Conservation (phyloP, 2,113 vertebrate genomes). For the Agapornis roseicollis region DNA sequence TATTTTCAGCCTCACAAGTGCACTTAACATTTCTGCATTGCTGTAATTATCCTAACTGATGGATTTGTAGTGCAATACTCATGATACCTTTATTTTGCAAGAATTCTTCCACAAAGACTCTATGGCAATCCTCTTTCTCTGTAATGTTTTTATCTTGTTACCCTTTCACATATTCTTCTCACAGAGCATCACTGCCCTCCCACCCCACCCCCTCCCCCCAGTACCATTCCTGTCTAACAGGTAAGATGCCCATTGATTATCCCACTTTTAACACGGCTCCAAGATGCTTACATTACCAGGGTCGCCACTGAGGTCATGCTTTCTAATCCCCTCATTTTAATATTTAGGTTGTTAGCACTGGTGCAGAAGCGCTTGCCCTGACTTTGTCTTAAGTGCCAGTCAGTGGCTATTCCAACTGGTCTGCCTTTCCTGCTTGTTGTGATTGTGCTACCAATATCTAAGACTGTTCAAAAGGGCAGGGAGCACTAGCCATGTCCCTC, state of each 20-base stretch:
- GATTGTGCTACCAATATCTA: not conserved
- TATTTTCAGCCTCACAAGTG: not conserved
- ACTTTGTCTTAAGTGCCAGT: not conserved
- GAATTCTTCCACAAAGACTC: not conserved
- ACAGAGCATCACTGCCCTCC: not conserved
- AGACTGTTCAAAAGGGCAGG: not conserved
- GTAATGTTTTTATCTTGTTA: not conserved
- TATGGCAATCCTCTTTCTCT: not conserved
- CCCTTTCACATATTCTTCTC: not conserved
- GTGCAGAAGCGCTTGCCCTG: not conserved
- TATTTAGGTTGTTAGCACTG: not conserved
- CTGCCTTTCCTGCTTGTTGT: not conserved
- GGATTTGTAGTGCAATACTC: not conserved
- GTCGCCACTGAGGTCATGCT: not conserved
- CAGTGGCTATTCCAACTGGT: not conserved
- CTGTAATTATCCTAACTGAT: not conserved
- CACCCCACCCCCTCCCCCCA: no score
- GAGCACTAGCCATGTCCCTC: not conserved
- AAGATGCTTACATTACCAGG: not conserved
- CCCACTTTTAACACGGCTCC: not conserved
- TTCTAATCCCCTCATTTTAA: not conserved
- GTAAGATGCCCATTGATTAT: not conserved
- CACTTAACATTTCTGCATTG: not conserved
- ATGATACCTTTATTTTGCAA: not conserved
- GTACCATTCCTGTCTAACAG: no score